A percentile compares a stretch with the other conserved stretches of the same genome.
These are phyloP conservation scores for Pyxicephalus adspersus DNA, from an alignment of 2,113 vertebrate species.

Conservation along the genomic window DNA sequence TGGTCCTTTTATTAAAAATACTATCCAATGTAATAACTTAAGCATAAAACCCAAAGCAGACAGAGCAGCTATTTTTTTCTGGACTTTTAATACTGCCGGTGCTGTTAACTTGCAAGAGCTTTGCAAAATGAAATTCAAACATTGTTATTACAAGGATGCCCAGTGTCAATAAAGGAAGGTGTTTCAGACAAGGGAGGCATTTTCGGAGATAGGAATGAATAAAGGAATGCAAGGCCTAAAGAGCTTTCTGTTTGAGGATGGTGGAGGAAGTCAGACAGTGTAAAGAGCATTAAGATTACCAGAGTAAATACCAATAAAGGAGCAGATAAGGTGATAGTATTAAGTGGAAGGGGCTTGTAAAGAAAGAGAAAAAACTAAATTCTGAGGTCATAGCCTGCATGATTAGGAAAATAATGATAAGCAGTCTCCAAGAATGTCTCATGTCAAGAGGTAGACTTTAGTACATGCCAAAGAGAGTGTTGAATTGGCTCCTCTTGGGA, in stretches of 20 bases:
- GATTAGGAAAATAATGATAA: conserved; percentile 22
- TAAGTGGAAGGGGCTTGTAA: conserved; percentile 27
- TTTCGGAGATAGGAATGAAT: neutral
- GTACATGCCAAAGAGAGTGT: neutral
- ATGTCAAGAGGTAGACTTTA: conserved; percentile 3
- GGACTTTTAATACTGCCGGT: neutral
- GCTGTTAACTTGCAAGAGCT: neutral
- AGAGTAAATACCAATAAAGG: conserved; percentile 18
- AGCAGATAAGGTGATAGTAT: neutral
- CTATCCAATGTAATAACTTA: neutral
- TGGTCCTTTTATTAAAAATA: neutral
- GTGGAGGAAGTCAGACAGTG: conserved; percentile 4
- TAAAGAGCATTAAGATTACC: conserved; percentile 34
- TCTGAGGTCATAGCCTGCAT: neutral
- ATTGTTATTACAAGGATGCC: conserved; percentile 24
- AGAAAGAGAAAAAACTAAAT: conserved; percentile 27
- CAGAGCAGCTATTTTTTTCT: too few relatives aligned
- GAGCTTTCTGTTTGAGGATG: conserved; percentile 31
- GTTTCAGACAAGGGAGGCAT: neutral
- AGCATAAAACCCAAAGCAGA: neutral
- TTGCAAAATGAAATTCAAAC: conserved; percentile 37
- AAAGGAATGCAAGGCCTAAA: conserved; percentile 14
- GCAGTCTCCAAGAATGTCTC: conserved; percentile 25
- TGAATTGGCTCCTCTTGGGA: neutral
- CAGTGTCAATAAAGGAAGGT: conserved; percentile 18